Conservation (phyloP, 2,888 invertebrate genomes). For the Lepetodrilus schrolli region DNA sequence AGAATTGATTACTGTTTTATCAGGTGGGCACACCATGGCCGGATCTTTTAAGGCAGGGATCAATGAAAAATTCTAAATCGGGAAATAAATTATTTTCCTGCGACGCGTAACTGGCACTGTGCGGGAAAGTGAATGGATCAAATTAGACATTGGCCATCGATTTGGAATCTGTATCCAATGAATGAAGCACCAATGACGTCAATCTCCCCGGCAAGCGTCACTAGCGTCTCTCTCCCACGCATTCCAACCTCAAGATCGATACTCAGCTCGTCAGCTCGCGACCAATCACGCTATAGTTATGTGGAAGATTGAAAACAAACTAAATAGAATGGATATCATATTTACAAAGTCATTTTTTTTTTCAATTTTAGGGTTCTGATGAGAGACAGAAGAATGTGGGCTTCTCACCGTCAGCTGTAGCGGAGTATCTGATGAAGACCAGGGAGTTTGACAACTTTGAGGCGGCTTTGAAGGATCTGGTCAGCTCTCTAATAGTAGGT, state of each 20-base stretch:
- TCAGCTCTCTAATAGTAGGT: constrained; percentile 55
- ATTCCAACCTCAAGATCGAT: background rate
- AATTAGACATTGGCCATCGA: constrained; percentile 15
- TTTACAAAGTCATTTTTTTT: background rate
- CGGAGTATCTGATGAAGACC: constrained; percentile 56
- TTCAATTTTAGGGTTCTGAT: background rate
- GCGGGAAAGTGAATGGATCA: background rate
- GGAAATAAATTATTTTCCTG: constrained; percentile 9
- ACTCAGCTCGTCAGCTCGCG: too few relatives aligned
- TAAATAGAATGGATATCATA: too few relatives aligned
- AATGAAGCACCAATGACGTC: background rate
- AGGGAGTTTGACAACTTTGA: constrained; percentile 55
- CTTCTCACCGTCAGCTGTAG: constrained; percentile 57
- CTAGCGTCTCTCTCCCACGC: background rate
- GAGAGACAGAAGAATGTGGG: constrained; percentile 41
- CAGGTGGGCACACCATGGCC: background rate
- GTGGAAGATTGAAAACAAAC: too few relatives aligned
- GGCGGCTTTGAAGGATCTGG: constrained; percentile 51
- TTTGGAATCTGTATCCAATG: background rate
- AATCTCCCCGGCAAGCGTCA: background rate
- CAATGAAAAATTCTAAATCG: constrained; percentile 23
- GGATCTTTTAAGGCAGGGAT: background rate
- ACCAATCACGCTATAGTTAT: too few relatives aligned
- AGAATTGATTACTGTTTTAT: background rate
- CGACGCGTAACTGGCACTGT: background rate